phyloP scores from a whole-genome alignment of 2,113 vertebrate genomes.

The Crocuta crocuta region DNA sequence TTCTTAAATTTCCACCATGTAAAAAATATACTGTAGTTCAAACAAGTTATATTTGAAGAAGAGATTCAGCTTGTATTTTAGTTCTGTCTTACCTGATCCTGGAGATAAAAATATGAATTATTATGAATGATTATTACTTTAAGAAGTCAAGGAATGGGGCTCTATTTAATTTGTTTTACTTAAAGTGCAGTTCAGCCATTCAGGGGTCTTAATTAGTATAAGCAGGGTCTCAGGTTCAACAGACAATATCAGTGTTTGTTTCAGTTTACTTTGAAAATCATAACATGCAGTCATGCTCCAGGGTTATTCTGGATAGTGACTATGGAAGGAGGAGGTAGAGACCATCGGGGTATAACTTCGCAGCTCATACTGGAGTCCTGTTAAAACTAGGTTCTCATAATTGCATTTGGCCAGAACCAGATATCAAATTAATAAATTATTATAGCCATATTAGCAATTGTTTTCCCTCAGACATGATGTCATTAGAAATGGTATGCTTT shows the following conservation, averaged over 20 bases:
- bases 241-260: neutral
- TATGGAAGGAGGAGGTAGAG: neutral
- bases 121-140: neutral
- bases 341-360: neutral
- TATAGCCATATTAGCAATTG: constrained; percentile 32
- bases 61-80: neutral
- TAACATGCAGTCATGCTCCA: neutral
- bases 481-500: neutral
- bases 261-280: neutral
- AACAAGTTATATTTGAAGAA: neutral
- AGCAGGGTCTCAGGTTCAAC: neutral
- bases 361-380: neutral
- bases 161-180: neutral
- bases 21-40: neutral
- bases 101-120: neutral
- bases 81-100: neutral
- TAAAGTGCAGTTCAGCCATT: neutral
- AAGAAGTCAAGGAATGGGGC: neutral
- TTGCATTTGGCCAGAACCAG: neutral
- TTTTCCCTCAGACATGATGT: constrained; percentile 31
- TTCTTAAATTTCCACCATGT: neutral
- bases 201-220: neutral
- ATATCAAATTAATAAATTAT: constrained; percentile 40
- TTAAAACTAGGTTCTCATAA: neutral
- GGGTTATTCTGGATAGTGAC: neutral